Evolutionary conservation across 2,113 vertebrate genomes (phyloP), one percentile per base, ranked within the genome.

Genomic region (Ascaphus truei): DNA sequence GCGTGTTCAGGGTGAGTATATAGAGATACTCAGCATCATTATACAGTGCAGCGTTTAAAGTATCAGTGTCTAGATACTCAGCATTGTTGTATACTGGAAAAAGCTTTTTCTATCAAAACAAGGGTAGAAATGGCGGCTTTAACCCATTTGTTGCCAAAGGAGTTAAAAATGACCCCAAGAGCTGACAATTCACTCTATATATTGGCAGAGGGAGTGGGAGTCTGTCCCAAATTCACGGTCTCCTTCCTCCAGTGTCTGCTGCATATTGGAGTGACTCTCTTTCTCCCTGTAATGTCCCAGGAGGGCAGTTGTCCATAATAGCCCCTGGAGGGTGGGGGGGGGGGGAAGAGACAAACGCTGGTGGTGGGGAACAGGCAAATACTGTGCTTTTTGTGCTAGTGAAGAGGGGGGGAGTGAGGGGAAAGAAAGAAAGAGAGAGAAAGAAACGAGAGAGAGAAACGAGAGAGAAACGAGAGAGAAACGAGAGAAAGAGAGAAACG

Each of bases 331-430:
- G 25, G 29, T 7, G 34, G 48, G 25, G 31, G 11, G 22, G 22
- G 30, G 27, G 12, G 12, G 26, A 26, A 68, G 33, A 50, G n/a
- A n/a, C n/a, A n/a, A n/a, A n/a, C 61, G 57, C 33, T 52, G 67
- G 67, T 41, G 67, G 45, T 60, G 33, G 20, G 43, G 6, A 31
- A 4, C 15, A 47, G 25, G 43, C 33, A 31, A 61, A 39, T 52
- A 61, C 57, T 71, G 67, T 71, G 67, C 67, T 71, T 69, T 48
- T 59, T 51, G 45, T 61, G 43, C 31, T 60, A 30, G n/a, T 51
- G n/a, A n/a, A n/a, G n/a, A n/a, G n/a, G n/a, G n/a, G n/a, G n/a
- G n/a, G n/a, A n/a, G 20, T 34, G 45, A 45, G 22, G 15, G 33
- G 34, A 15, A 48, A 27, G 26, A n/a, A n/a, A n/a, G n/a, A n/a